These are phyloP conservation scores for Gymnosoma rotundatum DNA, from an alignment of 2,888 invertebrate genomes.

Conservation along the genomic window DNA sequence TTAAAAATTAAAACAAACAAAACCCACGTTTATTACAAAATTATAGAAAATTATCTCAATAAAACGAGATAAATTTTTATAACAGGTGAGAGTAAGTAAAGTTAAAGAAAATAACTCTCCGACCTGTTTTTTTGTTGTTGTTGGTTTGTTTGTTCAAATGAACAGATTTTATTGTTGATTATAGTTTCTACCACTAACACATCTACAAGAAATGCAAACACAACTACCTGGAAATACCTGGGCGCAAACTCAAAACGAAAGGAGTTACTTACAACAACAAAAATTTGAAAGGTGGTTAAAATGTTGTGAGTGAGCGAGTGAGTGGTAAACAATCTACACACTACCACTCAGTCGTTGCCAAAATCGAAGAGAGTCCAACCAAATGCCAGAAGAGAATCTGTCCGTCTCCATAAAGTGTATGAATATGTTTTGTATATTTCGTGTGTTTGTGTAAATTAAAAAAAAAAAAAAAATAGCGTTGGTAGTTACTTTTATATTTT, in stretches of 20 bases:
- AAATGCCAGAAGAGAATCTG: constrained; percentile 36
- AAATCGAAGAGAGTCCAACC: constrained; percentile 44
- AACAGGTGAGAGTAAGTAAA: constrained; percentile 57
- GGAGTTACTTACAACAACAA: constrained; percentile 31
- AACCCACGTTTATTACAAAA: constrained; percentile 65
- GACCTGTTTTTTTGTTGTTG: constrained; percentile 55
- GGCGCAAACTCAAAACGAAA: constrained; percentile 58
- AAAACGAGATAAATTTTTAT: constrained; percentile 52
- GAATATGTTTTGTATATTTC: constrained; percentile 21
- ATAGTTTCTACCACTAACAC: constrained; percentile 2
- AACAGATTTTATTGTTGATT: constrained; percentile 33
- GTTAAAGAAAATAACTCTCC: constrained; percentile 32
- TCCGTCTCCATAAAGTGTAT: constrained; percentile 15
- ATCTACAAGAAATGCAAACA: constrained; percentile 6
- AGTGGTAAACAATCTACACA: constrained; percentile 49
- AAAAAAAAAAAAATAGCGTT: constrained; percentile 65
- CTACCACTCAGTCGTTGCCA: not conserved
- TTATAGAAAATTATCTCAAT: constrained; percentile 59
- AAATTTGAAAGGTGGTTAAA: constrained; percentile 62
- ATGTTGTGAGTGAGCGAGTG: constrained; percentile 37
- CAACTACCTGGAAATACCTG: constrained; percentile 65
- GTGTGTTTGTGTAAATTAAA: constrained; percentile 41
- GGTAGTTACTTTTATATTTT: constrained; percentile 69
- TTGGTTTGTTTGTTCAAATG: not conserved
- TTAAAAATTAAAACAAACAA: constrained; percentile 59